These are phyloP conservation scores for Bufo bufo DNA, from an alignment of 2,113 vertebrate species.

Conservation along the genomic window DNA sequence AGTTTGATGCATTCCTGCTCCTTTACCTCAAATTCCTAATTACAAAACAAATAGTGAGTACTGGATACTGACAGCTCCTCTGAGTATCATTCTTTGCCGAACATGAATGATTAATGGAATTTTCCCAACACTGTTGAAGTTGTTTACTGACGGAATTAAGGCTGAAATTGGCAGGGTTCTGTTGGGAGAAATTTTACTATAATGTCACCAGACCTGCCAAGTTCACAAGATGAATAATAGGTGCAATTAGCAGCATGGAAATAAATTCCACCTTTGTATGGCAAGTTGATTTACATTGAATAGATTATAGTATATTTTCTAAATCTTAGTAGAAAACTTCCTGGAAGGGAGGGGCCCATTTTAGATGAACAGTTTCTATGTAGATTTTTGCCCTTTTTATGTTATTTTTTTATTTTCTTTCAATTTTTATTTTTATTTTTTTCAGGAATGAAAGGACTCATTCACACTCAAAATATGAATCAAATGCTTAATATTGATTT, in stretches of 20 bases:
- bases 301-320: slow-evolving; percentile 36
- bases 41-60: slow-evolving; percentile 77
- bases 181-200: slow-evolving; percentile 73
- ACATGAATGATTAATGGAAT: slow-evolving; percentile 84
- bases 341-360: background rate
- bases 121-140: slow-evolving; percentile 76
- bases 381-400: background rate
- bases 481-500: no score
- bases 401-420: background rate
- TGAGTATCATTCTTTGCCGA: slow-evolving; percentile 75
- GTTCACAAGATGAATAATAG: slow-evolving; percentile 71
- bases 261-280: slow-evolving; percentile 63
- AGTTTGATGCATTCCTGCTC: slow-evolving; percentile 64
- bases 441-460: no score
- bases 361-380: background rate
- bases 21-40: slow-evolving; percentile 74
- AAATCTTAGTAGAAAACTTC: background rate
- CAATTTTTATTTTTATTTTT: no score
- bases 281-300: slow-evolving; percentile 58
- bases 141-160: slow-evolving; percentile 80
- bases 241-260: slow-evolving; percentile 68
- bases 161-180: slow-evolving; percentile 75
- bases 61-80: slow-evolving; percentile 74
- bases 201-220: slow-evolving; percentile 71
- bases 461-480: no score